Conservation (phyloP, 2,888 invertebrate genomes). For the Synergus umbraculus region DNA sequence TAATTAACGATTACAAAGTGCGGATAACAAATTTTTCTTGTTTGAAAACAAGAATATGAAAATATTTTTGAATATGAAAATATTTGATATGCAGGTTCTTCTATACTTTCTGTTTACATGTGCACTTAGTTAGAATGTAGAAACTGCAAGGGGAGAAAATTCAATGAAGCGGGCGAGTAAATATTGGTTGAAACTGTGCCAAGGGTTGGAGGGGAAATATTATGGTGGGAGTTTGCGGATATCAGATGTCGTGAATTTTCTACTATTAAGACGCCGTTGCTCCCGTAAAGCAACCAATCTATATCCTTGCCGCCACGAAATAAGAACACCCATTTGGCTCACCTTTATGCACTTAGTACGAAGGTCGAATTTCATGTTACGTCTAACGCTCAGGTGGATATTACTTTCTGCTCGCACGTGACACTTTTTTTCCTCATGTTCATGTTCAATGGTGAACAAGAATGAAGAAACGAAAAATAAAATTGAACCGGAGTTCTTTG, state of each 20-base stretch:
- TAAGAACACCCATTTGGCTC: slow-evolving; percentile 50
- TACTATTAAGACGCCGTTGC: slow-evolving; percentile 56
- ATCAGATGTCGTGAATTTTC: slow-evolving; percentile 65
- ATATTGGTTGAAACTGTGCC: slow-evolving; percentile 71
- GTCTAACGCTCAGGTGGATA: neutral
- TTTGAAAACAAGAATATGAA: neutral
- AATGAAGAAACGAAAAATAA: neutral
- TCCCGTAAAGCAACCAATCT: slow-evolving; percentile 42
- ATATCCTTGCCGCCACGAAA: slow-evolving; percentile 38
- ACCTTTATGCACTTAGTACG: slow-evolving; percentile 52
- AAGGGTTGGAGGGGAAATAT: slow-evolving; percentile 32
- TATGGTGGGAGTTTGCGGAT: slow-evolving; percentile 51
- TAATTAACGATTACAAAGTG: no score
- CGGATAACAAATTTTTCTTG: neutral
- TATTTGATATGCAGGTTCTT: neutral
- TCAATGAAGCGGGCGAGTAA: slow-evolving; percentile 71
- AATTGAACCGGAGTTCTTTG: neutral
- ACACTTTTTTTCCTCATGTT: neutral
- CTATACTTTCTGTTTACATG: neutral
- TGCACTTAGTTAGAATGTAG: slow-evolving; percentile 60
- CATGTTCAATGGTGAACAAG: neutral
- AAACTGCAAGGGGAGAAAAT: slow-evolving; percentile 69
- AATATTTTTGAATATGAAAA: neutral
- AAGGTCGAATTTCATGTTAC: slow-evolving; percentile 51
- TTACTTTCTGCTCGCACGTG: neutral